Evolutionary conservation across 2,888 invertebrate genomes (phyloP), one percentile per base, ranked within the genome.

Genomic region (Pachydiplax longipennis): DNA sequence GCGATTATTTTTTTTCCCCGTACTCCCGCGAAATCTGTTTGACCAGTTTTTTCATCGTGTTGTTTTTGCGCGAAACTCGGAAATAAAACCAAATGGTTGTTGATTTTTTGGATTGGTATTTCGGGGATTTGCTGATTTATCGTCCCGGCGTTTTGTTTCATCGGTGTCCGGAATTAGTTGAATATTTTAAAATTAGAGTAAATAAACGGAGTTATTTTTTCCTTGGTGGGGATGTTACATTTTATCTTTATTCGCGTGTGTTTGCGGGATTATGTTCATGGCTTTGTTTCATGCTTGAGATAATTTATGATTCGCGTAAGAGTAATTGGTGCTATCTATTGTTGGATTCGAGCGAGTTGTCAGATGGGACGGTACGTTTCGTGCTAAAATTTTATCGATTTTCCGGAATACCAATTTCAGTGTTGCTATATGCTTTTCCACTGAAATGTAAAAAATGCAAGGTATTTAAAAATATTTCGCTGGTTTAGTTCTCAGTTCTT

Each of bases 81-180:
- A 31, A 35, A 53, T 35, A 83, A 61, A 87, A 87, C 37, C 37
- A 35, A 61, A n/a, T 35, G 61, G 87, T 37, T 87, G 61, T 65
- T 65, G 87, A 87, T 61, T 87, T 87, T 87, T 61, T 87, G 87
- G 65, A 87, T 87, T 87, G 87, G 61, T 65, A 87, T 87, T 87
- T 87, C 12, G 61, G 87, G 61, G 87, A 87, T 87, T 87, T 87
- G 53, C 87, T 87, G 87, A 87, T 87, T 87, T 87, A 87, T 87
- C 37, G 87, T 37, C 25, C 37, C 10, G 37, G 10, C n/a, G 35
- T 87, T 87, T 87, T 87, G 40, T 87, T 87, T 61, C 87, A 87
- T 87, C 53, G 48, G 58, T 82, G 53, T 6, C 40, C 35, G 87
- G 61, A 61, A 65, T 87, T 61, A 37, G 58, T 40, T 58, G 87